A percentile compares a stretch with the other conserved stretches of the same genome.
Conservation (phyloP, 2,113 vertebrate species). For the Oreochromis spilurus region DNA sequence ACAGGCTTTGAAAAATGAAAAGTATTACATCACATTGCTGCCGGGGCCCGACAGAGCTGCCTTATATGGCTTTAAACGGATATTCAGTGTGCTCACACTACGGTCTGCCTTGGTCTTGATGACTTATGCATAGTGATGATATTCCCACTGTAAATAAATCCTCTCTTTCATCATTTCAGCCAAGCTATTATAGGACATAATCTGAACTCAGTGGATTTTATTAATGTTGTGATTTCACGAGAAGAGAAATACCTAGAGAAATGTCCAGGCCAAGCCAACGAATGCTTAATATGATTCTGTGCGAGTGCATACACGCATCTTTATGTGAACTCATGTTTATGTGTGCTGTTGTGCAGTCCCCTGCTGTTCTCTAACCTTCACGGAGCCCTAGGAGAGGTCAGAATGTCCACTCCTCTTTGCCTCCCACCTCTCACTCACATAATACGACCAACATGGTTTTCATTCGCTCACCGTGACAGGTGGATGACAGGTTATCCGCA, state of each 20-base stretch:
- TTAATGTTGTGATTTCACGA: background rate
- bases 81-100: background rate
- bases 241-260: background rate
- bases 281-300: background rate
- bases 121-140: background rate
- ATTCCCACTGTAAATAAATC: background rate
- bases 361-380: slow-evolving; percentile 14
- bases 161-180: background rate
- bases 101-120: background rate
- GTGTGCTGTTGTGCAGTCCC: background rate
- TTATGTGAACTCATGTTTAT: background rate
- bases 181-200: background rate
- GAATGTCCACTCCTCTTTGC: slow-evolving; percentile 1
- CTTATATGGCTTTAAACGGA: background rate
- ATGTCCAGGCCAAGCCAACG: background rate
- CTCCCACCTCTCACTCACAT: background rate
- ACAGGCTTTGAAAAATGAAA: background rate
- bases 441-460: background rate
- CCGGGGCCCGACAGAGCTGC: background rate
- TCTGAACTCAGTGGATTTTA: background rate
- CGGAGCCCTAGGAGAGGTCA: slow-evolving; percentile 12
- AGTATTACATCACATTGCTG: background rate
- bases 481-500: background rate
- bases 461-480: background rate
- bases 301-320: background rate